phyloP scores from a whole-genome alignment of 37 sponge, comb jelly and placozoan species.

The Lycopodina hypogea region DNA sequence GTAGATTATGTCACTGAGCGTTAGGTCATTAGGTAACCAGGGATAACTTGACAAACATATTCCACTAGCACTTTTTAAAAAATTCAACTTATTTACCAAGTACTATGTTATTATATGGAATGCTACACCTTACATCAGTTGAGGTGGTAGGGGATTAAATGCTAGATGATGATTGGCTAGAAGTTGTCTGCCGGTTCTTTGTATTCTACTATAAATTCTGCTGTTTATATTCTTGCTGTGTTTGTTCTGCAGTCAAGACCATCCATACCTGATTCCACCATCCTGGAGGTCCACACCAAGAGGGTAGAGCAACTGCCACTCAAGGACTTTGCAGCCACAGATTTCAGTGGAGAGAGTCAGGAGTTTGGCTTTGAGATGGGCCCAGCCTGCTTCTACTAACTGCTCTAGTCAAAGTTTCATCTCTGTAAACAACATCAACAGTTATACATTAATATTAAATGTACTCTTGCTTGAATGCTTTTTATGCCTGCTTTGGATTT shows the following conservation, averaged over 20 bases:
- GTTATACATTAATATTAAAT: too few relatives aligned
- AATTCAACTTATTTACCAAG: too few relatives aligned
- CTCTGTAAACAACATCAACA: neutral
- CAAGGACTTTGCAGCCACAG: conserved; percentile 63
- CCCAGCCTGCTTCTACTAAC: conserved; percentile 67
- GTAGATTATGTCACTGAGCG: neutral
- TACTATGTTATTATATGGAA: too few relatives aligned
- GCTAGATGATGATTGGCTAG: too few relatives aligned
- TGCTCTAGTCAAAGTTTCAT: conserved; percentile 3
- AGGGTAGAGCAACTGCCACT: conserved; percentile 57
- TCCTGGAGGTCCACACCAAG: conserved; percentile 56
- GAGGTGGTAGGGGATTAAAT: too few relatives aligned
- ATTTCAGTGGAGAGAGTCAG: conserved; percentile 19
- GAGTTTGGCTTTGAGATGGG: conserved; percentile 76
- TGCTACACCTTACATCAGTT: too few relatives aligned
- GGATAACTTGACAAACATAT: too few relatives aligned
- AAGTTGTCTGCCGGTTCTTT: too few relatives aligned
- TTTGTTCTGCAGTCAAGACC: conserved; percentile 20
- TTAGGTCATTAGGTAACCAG: too few relatives aligned
- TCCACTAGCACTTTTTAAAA: too few relatives aligned
- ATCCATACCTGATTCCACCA: conserved; percentile 34
- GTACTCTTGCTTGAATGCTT: neutral
- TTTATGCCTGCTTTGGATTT: too few relatives aligned
- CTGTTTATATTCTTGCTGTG: neutral
- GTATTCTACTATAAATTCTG: neutral